Conservation (phyloP, 2,888 invertebrate species). For the Cerastoderma edule region DNA sequence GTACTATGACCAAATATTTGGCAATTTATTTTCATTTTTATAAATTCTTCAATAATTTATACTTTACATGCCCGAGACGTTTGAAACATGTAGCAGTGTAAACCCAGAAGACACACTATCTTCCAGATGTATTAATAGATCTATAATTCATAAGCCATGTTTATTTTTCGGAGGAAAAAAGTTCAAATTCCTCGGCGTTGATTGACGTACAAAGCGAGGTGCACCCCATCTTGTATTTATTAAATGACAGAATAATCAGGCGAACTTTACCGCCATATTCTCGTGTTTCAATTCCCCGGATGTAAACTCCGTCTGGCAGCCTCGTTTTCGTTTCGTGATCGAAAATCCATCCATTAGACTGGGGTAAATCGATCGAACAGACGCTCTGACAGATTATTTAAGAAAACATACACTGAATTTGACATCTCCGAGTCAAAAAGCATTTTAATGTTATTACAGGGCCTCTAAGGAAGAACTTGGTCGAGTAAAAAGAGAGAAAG, state of each 20-base stretch:
- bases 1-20: too few species aligned
- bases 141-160: too few species aligned
- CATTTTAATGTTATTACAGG: constrained; percentile 36
- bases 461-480: too few species aligned
- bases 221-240: constrained; percentile 13
- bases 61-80: too few species aligned
- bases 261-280: constrained; percentile 38
- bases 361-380: constrained; percentile 19
- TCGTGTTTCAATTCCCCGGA: constrained; percentile 42
- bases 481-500: too few species aligned
- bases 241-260: constrained; percentile 35
- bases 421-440: constrained; percentile 21
- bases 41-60: too few species aligned
- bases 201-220: constrained; percentile 8
- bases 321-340: constrained; percentile 27
- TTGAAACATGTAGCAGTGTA: too few species aligned
- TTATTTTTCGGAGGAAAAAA: background rate
- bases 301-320: constrained; percentile 33
- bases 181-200: background rate
- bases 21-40: too few species aligned
- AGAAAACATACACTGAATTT: constrained; percentile 57
- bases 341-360: constrained; percentile 23
- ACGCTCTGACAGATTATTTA: constrained; percentile 48
- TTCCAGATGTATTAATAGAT: too few species aligned
- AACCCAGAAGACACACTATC: too few species aligned